phyloP scores from a whole-genome alignment of 2,113 vertebrate species.

The Paradoxurus hermaphroditus region DNA sequence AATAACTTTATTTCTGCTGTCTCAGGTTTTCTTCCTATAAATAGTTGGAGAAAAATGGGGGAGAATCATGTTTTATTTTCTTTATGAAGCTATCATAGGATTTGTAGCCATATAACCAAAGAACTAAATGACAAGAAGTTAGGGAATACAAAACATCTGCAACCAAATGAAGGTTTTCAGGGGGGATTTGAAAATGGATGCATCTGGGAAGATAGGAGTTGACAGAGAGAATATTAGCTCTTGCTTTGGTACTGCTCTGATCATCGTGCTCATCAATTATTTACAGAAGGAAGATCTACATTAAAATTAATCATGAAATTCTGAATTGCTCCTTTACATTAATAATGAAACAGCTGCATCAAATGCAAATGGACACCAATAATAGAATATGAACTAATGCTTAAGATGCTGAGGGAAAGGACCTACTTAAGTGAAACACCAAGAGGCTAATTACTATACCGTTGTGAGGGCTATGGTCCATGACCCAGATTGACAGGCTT shows the following conservation, averaged over 20 bases:
- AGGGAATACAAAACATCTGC: slow-evolving; percentile 56
- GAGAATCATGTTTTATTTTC: slow-evolving; percentile 2
- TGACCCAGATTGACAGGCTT: slow-evolving; percentile 60
- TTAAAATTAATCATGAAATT: slow-evolving; percentile 84
- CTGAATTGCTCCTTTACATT: slow-evolving; percentile 82
- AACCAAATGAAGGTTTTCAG: slow-evolving; percentile 15
- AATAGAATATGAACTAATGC: slow-evolving; percentile 72
- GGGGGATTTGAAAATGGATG: not conserved
- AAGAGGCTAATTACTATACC: slow-evolving; percentile 69
- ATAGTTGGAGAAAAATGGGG: not conserved
- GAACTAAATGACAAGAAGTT: slow-evolving; percentile 45
- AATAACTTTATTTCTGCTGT: slow-evolving; percentile 41
- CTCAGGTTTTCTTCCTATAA: slow-evolving; percentile 55
- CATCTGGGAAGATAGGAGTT: slow-evolving; percentile 12
- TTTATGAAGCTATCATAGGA: slow-evolving; percentile 33
- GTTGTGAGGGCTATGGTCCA: not conserved
- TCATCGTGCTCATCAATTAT: slow-evolving; percentile 83
- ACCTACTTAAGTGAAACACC: slow-evolving; percentile 67
- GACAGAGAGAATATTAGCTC: slow-evolving; percentile 56
- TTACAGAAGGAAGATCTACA: slow-evolving; percentile 79
- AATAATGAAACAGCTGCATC: slow-evolving; percentile 79
- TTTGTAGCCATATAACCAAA: slow-evolving; percentile 37
- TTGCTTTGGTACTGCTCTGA: slow-evolving; percentile 66
- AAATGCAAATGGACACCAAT: slow-evolving; percentile 79
- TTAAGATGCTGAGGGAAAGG: slow-evolving; percentile 60